Percentiles rank a stretch among this genome's conserved stretches.
Conservation (phyloP, 2,888 invertebrate genomes). For the Bombylius major region DNA sequence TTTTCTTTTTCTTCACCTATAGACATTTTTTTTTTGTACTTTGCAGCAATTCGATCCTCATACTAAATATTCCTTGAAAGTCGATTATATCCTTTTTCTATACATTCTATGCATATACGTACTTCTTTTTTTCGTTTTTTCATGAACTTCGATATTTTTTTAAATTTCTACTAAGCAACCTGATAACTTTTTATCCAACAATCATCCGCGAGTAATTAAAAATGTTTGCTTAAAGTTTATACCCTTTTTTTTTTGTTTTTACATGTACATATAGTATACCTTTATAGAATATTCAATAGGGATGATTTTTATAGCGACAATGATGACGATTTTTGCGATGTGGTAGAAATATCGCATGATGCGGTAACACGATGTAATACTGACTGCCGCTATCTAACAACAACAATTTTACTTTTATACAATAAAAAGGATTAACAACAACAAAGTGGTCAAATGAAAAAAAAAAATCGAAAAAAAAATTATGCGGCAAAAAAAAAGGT, state of each 20-base stretch:
- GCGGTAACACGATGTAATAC: conserved; percentile 1
- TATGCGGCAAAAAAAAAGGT: no score
- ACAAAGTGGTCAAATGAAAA: no score
- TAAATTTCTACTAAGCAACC: no score
- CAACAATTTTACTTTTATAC: no score
- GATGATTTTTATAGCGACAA: conserved; percentile 7
- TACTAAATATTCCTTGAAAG: not conserved
- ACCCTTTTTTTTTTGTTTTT: not conserved
- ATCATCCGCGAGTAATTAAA: conserved; percentile 18
- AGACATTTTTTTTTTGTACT: conserved; percentile 4
- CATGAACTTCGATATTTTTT: not conserved
- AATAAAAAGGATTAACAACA: no score
- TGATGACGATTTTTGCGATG: conserved; percentile 1
- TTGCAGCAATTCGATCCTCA: not conserved
- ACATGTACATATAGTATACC: no score
- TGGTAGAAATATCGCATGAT: not conserved
- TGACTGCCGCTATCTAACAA: no score
- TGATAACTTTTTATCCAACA: conserved; percentile 9
- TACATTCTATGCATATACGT: not conserved
- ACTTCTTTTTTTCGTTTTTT: not conserved
- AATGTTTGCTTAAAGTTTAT: conserved; percentile 21
- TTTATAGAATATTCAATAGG: conserved; percentile 12
- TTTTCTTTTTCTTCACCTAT: not conserved
- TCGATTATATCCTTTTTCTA: not conserved
- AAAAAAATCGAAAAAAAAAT: no score